Base-by-base conservation (phyloP, 2,888 invertebrate genomes). In the Sussaba pulchella region DNA sequence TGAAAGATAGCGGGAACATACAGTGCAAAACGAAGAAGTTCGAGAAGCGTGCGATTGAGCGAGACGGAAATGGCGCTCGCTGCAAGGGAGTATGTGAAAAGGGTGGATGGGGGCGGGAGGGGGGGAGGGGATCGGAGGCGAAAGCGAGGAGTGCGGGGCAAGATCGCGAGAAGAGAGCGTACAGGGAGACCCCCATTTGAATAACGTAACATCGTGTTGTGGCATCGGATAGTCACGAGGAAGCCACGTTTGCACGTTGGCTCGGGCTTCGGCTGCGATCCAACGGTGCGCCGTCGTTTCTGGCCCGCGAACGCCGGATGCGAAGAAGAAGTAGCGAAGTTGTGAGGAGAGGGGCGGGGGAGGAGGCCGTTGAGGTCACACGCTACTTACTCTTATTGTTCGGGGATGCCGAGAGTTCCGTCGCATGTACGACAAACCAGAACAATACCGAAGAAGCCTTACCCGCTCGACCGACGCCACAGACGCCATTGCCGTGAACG, bases 141-240 rank as follows among this genome's bases (percentile, higher is more conserved):
- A 57, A n/a, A 47, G 57, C 14, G 45, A 26, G 70, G 21, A 67
- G 57, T 39, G 69, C 70, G 3, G 39, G 31, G 59, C 47, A 61
- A 57, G 57, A 50, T 12, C 57, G 66, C 50, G 31, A 47, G 59
- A n/a, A 24, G n/a, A 31, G 43, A 57, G 43, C 41, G 14, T 45
- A 41, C 52, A 21, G 21, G 43, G 50, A 70, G 73, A 43, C 12
- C 52, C 52, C 74, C 73, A 87, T 87, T 87, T 87, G 87, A 87
- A 87, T 87, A 87, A 87, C 83, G 82, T 83, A 82, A 85, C 84
- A 79, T 79, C 74, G 80, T 64, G 73, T 70, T 72, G 31, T 31
- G 64, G 70, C 73, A 80, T 71, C 71, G 54, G 70, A 66, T 71
- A 79, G 75, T 82, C 82, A 82, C 82, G 82, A 79, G 71, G 75